phyloP scores from a whole-genome alignment of 2,888 invertebrate species.

The Ophion slaviceki region DNA sequence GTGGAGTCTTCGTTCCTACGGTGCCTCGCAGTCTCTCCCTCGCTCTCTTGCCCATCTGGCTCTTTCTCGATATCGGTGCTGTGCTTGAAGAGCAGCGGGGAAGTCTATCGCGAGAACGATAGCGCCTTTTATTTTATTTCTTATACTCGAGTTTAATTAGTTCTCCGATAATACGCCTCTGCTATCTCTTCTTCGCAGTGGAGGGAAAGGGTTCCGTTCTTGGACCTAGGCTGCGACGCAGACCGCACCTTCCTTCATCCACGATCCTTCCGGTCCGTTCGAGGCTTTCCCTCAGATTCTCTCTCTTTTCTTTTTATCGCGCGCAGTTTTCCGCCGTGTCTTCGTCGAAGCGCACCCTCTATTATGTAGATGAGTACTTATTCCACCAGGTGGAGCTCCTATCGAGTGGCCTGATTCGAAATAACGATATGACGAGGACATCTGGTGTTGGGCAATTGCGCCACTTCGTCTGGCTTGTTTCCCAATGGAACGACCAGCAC shows the following conservation, averaged over 20 bases:
- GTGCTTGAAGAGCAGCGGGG: constrained; percentile 33
- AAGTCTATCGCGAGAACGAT: constrained; percentile 76
- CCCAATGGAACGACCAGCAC: not conserved
- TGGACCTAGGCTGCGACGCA: constrained; percentile 31
- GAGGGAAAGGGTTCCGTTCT: constrained; percentile 64
- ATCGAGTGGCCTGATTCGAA: constrained; percentile 27
- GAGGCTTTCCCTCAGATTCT: constrained; percentile 29
- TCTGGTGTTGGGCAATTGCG: constrained; percentile 13
- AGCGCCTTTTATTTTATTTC: constrained; percentile 80
- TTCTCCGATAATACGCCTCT: constrained; percentile 78
- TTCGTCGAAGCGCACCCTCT: not conserved
- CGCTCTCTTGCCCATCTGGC: constrained; percentile 18
- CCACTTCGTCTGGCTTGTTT: constrained; percentile 18
- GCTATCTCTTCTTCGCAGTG: constrained; percentile 76
- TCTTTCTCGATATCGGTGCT: constrained; percentile 65
- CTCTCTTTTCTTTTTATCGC: not conserved
- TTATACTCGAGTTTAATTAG: constrained; percentile 81
- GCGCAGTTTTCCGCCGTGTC: not conserved
- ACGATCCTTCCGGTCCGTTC: constrained; percentile 45
- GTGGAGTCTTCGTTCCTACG: constrained; percentile 10
- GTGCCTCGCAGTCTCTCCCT: constrained; percentile 3
- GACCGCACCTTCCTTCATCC: constrained; percentile 42
- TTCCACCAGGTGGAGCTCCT: constrained; percentile 11
- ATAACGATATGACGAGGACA: constrained; percentile 22
- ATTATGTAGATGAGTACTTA: constrained; percentile 33